These are phyloP conservation scores for Chaenogobius annularis DNA, from an alignment of 2,113 vertebrate genomes.

Conservation along the genomic window DNA sequence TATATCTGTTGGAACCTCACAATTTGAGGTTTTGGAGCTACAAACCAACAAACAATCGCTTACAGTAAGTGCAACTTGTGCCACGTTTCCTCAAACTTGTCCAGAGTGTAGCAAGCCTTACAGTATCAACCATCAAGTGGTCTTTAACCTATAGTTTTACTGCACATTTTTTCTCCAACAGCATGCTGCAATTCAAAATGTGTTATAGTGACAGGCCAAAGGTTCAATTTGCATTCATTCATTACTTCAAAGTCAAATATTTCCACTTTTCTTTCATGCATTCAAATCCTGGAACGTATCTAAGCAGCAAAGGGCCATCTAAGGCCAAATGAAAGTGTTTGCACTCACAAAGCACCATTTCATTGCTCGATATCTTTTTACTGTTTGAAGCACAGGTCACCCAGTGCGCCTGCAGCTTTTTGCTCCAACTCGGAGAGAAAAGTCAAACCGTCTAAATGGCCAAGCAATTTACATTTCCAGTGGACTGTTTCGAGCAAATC, in stretches of 20 bases:
- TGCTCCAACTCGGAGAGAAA: conserved; percentile 35
- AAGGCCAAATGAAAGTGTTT: background rate
- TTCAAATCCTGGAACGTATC: background rate
- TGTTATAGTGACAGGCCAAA: background rate
- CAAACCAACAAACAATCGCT: no score
- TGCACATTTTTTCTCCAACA: no score
- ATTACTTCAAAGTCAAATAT: no score
- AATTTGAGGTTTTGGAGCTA: no score
- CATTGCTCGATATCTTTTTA: conserved; percentile 56
- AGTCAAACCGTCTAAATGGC: conserved; percentile 37
- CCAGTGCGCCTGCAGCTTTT: conserved; percentile 49
- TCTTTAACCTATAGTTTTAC: no score
- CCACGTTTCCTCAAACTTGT: no score
- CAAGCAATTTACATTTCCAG: conserved; percentile 57
- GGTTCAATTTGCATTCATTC: background rate
- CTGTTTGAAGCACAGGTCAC: conserved; percentile 46
- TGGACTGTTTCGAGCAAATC: conserved; percentile 35
- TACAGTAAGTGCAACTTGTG: no score
- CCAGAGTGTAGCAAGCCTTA: no score
- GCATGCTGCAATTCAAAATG: background rate
- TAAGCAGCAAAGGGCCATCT: background rate
- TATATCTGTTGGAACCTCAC: no score
- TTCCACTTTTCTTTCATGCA: background rate
- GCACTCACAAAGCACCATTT: conserved; percentile 44
- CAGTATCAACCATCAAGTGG: no score